Evolutionary conservation across 2,888 invertebrate species (phyloP).

Genomic region (Lathronympha strigana): DNA sequence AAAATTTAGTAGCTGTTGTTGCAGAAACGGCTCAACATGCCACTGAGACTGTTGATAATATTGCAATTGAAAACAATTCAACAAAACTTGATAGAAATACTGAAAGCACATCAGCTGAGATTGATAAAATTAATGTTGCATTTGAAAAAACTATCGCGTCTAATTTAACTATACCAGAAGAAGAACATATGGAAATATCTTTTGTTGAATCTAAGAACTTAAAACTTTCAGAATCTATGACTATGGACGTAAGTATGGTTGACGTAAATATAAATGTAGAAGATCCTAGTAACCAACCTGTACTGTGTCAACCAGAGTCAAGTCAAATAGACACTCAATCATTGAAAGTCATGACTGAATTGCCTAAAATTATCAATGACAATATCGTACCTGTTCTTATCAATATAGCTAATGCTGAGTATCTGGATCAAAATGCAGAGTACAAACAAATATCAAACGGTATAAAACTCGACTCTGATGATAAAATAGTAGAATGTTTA

Average conservation of each 20-base stretch:
- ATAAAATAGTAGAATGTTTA: not conserved
- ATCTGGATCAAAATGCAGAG: not conserved
- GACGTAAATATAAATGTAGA: not conserved
- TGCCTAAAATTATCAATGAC: not conserved
- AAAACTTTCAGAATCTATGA: not conserved
- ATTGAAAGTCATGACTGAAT: not conserved
- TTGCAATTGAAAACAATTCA: not conserved
- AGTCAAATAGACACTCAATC: not conserved
- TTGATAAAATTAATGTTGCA: not conserved
- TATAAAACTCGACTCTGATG: not conserved
- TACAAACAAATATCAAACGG: no score
- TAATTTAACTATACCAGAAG: not conserved
- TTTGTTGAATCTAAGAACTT: constrained; percentile 1
- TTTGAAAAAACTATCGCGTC: not conserved
- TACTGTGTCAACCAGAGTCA: not conserved
- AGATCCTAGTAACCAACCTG: not conserved
- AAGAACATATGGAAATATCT: constrained; percentile 20
- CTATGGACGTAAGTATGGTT: constrained; percentile 15
- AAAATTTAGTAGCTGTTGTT: not conserved
- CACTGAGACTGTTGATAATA: not conserved
- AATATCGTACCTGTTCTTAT: not conserved
- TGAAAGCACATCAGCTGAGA: not conserved
- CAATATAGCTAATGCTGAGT: not conserved
- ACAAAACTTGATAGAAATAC: not conserved
- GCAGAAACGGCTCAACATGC: not conserved